phyloP scores from a whole-genome alignment of 2,113 vertebrate species.

The Peromyscus californicus region DNA sequence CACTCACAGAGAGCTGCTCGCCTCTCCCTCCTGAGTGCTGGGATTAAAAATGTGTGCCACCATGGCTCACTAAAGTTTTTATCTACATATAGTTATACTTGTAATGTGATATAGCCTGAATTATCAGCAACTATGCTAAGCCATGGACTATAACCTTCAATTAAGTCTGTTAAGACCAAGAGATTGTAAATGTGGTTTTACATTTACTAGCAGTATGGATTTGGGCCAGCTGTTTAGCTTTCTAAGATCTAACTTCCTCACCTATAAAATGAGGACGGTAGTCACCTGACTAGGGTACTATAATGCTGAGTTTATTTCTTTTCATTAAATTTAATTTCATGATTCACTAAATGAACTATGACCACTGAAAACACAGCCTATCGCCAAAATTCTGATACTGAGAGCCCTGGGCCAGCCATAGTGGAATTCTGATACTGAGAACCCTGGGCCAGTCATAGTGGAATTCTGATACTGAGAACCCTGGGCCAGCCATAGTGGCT shows the following conservation, averaged over 20 bases:
- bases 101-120: neutral
- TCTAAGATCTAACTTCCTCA: neutral
- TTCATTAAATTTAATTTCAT: constrained; percentile 30
- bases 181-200: neutral
- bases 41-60: neutral
- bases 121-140: neutral
- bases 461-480: constrained; percentile 17
- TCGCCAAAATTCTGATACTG: constrained; percentile 5
- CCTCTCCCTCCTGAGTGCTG: neutral
- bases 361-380: neutral
- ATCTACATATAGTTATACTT: neutral
- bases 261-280: constrained; percentile 4
- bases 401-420: neutral
- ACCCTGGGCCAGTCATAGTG: neutral
- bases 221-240: neutral
- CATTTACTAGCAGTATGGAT: neutral
- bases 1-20: neutral
- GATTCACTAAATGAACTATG: constrained; percentile 18
- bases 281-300: neutral
- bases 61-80: neutral
- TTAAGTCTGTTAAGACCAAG: neutral
- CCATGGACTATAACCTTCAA: neutral
- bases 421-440: too few relatives aligned
- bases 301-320: constrained; percentile 44
- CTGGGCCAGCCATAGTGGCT: neutral